Base-by-base conservation (phyloP, 2,797 vertebrate species). In the Tamandua tetradactyla region DNA sequence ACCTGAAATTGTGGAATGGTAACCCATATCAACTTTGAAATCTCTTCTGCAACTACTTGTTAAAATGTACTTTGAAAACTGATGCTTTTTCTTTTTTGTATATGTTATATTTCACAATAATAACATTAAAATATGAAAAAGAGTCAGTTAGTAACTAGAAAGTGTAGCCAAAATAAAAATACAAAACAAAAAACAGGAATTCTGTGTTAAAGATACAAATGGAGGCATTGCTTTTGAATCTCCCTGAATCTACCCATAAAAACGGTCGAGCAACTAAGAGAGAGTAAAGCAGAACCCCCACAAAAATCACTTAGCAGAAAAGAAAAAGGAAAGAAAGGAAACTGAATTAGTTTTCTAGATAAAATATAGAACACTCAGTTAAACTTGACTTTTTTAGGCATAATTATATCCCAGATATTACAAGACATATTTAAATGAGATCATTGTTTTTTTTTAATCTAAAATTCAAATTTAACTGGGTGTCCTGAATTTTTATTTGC, bases 391-490 rank as follows among this genome's bases (percentile, higher is more conserved):
- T 52, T 66, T 76, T 64, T 81, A 22, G 69, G 44, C 49, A n/a
- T 52, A 95, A 71, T 3, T 14, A 32, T 81, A 15, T 71, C 35
- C 64, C 37, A 87, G 37, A 71, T 61, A 64, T 72, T 82, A 80
- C 10, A 62, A 30, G 42, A 68, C 30, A 66, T 30, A n/a, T 20
- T 72, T 55, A 57, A 37, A 40, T 74, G 69, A 17, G 83, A 83
- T n/a, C 75, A 74, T 32, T 11, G 64, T n/a, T 66, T 5, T 47
- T 93, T 47, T n/a, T n/a, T n/a, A n/a, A 87, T 61, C 7, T 84
- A 83, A 75, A 81, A 69, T 71, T 92, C 64, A 94, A 15, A 94
- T 87, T 83, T 74, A 83, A 61, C 35, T 49, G 11, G 17, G 15
- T 35, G 76, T 57, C 17, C 18, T 71, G 66, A 84, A 69, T 85